These are phyloP conservation scores for Noctua janthe DNA, from an alignment of 2,888 invertebrate genomes.

Conservation along the genomic window DNA sequence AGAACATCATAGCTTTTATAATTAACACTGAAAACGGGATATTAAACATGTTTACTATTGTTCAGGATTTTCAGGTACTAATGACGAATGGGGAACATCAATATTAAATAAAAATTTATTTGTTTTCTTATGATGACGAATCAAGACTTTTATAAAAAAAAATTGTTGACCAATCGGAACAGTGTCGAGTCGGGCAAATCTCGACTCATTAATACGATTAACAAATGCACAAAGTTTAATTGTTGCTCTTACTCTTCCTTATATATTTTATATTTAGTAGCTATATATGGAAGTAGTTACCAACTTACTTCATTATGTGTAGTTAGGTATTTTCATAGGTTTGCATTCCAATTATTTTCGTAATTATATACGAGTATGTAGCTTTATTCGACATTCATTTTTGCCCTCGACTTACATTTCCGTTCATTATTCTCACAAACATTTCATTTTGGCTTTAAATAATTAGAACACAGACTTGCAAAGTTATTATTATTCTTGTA, in stretches of 20 bases:
- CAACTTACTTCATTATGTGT: not conserved
- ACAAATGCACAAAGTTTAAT: not conserved
- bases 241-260: not conserved
- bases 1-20: too few relatives aligned
- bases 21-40: too few relatives aligned
- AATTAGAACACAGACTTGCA: constrained; percentile 14
- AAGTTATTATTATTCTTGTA: constrained; percentile 1
- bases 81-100: too few relatives aligned
- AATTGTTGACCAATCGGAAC: too few relatives aligned
- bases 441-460: constrained; percentile 5
- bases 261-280: not conserved
- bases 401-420: constrained; percentile 1
- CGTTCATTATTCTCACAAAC: constrained; percentile 13
- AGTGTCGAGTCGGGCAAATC: too few relatives aligned
- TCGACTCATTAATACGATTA: not conserved
- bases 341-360: not conserved
- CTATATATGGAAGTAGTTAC: not conserved
- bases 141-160: too few relatives aligned
- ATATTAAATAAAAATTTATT: too few relatives aligned
- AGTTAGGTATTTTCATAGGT: not conserved
- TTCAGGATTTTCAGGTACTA: too few relatives aligned
- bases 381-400: constrained; percentile 13
- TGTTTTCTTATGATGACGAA: too few relatives aligned
- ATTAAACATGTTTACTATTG: too few relatives aligned
- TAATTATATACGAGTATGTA: not conserved